Conservation (phyloP, 2,797 vertebrate genomes). For the Paratrypauchen microcephalus region DNA sequence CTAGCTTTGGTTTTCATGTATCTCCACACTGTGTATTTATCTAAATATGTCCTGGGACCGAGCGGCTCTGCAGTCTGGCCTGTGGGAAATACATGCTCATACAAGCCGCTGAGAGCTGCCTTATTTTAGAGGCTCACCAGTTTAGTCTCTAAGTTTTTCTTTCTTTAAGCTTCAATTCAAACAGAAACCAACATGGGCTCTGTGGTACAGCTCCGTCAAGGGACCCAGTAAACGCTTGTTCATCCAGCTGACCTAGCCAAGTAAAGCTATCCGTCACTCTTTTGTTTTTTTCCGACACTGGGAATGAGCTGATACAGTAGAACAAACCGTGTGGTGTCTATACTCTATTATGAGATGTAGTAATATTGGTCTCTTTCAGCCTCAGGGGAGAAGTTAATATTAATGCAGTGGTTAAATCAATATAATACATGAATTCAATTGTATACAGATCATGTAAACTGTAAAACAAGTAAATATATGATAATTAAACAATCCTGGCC, state of each 20-base stretch:
- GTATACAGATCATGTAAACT: not conserved
- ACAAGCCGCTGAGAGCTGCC: conserved; percentile 58
- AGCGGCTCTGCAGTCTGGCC: conserved; percentile 69
- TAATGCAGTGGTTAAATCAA: not conserved
- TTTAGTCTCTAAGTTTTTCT: conserved; percentile 52
- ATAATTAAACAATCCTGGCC: not conserved
- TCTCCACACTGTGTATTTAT: conserved; percentile 78
- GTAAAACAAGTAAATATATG: too few species aligned
- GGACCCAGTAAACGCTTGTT: conserved; percentile 20
- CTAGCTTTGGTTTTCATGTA: conserved; percentile 48
- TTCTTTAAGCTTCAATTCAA: conserved; percentile 48
- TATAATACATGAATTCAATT: not conserved
- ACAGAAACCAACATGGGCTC: conserved; percentile 37
- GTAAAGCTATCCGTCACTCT: conserved; percentile 12
- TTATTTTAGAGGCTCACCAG: conserved; percentile 66
- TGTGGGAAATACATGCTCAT: conserved; percentile 54
- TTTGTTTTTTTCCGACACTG: conserved; percentile 11
- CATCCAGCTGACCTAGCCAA: conserved; percentile 5
- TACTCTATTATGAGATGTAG: not conserved
- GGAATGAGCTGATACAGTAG: not conserved
- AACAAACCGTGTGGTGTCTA: not conserved
- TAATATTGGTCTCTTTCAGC: not conserved
- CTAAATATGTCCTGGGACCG: conserved; percentile 77
- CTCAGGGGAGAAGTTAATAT: too few species aligned
- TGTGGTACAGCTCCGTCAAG: conserved; percentile 43